Evolutionary conservation across 2,888 invertebrate species (phyloP).

Genomic region (Cyrtodaria siliqua): DNA sequence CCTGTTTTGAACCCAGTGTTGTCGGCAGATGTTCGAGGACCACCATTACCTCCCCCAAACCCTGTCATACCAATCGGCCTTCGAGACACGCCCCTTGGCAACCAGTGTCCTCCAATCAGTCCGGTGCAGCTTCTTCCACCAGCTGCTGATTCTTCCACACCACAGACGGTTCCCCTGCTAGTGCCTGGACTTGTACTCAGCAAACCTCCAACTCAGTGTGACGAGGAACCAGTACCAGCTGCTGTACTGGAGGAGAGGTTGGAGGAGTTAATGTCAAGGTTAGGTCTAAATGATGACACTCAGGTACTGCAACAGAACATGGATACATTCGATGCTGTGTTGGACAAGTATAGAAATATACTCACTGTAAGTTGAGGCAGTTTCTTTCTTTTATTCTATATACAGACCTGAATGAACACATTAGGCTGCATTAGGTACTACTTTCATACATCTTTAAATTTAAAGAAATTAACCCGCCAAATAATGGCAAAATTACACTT

Average conservation of each 20-base stretch:
- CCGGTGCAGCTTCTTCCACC: constrained; percentile 77
- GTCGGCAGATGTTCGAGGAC: constrained; percentile 41
- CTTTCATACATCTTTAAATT: too few species aligned
- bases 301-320: constrained; percentile 32
- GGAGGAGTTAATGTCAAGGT: constrained; percentile 65
- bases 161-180: constrained; percentile 76
- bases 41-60: constrained; percentile 16
- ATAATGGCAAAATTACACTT: too few species aligned
- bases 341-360: constrained; percentile 40
- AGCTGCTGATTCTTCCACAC: constrained; percentile 67
- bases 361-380: constrained; percentile 43
- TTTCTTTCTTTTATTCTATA: constrained; percentile 5
- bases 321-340: constrained; percentile 25
- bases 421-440: too few species aligned
- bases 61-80: constrained; percentile 46
- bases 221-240: constrained; percentile 26
- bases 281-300: constrained; percentile 56
- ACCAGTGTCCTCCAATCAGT: constrained; percentile 53
- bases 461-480: too few species aligned
- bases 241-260: constrained; percentile 55
- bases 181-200: constrained; percentile 68
- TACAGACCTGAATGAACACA: too few species aligned
- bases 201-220: constrained; percentile 31
- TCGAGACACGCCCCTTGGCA: constrained; percentile 58
- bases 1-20: constrained; percentile 58